Percentiles rank a stretch among this genome's conserved stretches.
Evolutionary conservation across 2,797 vertebrate species (phyloP).

Genomic region (Pampus argenteus): DNA sequence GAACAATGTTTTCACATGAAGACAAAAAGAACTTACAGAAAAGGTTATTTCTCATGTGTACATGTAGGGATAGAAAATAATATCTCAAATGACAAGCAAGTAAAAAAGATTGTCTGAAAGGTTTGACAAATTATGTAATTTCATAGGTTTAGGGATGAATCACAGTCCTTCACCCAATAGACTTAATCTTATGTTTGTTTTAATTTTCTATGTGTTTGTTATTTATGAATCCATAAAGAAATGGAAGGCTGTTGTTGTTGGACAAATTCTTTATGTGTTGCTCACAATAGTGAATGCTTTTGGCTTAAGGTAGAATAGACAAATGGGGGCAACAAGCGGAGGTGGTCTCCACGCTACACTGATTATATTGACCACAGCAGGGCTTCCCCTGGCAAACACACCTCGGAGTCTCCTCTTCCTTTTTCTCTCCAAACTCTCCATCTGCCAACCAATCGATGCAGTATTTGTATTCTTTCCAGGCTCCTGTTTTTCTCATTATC

Average conservation of each 20-base stretch:
- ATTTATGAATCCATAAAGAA: neutral
- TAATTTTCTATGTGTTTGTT: neutral
- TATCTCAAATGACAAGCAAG: too few relatives aligned
- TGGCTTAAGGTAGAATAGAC: constrained; percentile 28
- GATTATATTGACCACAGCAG: constrained; percentile 59
- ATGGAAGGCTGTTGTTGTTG: constrained; percentile 11
- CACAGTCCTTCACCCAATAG: neutral
- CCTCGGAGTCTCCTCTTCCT: constrained; percentile 40
- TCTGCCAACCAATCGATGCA: constrained; percentile 49
- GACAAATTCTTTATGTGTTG: neutral
- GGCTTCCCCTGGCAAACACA: constrained; percentile 63
- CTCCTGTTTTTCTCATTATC: constrained; percentile 67
- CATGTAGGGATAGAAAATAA: too few relatives aligned
- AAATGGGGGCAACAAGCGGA: constrained; percentile 49
- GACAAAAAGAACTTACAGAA: too few relatives aligned
- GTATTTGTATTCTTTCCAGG: constrained; percentile 57
- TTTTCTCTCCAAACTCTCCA: constrained; percentile 16
- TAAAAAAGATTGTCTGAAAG: too few relatives aligned
- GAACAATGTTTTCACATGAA: too few relatives aligned
- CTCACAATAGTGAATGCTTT: constrained; percentile 32
- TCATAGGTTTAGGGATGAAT: neutral
- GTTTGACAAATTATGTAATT: neutral
- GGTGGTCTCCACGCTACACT: constrained; percentile 50
- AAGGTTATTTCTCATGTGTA: too few relatives aligned
- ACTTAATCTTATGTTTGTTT: neutral